These are phyloP conservation scores for Ceratosolen fusciceps DNA, from an alignment of 1,140 invertebrate species.

Conservation along the genomic window DNA sequence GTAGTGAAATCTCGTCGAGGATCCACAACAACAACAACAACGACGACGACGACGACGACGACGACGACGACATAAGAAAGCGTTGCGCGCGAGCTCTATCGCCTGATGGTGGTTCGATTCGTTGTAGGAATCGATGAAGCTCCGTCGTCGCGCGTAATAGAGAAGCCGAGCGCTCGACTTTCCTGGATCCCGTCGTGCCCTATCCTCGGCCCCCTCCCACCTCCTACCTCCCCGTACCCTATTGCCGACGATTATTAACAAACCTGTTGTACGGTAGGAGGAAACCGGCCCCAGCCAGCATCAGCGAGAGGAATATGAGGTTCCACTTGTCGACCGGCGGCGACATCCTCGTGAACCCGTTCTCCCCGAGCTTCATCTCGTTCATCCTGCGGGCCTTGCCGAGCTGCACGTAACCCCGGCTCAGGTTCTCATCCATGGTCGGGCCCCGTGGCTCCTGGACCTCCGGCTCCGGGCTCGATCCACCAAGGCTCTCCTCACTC, in stretches of 20 bases:
- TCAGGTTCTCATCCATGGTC: conserved; percentile 78
- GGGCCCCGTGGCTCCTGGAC: not conserved
- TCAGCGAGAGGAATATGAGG: conserved; percentile 84
- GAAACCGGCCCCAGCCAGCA: conserved; percentile 90
- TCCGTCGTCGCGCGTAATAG: no score
- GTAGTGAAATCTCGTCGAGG: no score
- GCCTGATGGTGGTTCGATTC: no score
- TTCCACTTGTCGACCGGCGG: conserved; percentile 84
- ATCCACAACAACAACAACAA: no score
- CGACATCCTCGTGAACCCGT: conserved; percentile 73
- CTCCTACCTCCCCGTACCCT: not conserved
- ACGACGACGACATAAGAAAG: no score
- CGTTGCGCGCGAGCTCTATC: no score
- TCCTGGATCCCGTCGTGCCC: no score
- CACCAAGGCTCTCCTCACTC: not conserved
- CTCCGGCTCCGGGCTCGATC: not conserved
- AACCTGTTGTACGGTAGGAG: conserved; percentile 92
- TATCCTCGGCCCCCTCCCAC: no score
- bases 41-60: no score
- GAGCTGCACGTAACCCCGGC: conserved; percentile 77
- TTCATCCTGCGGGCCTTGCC: conserved; percentile 72
- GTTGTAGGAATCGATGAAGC: no score
- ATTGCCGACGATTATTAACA: no score
- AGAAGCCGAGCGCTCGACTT: not conserved
- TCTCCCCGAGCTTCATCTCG: conserved; percentile 70